Conservation (phyloP, 2,888 invertebrate genomes). For the Tenthredo distinguenda region DNA sequence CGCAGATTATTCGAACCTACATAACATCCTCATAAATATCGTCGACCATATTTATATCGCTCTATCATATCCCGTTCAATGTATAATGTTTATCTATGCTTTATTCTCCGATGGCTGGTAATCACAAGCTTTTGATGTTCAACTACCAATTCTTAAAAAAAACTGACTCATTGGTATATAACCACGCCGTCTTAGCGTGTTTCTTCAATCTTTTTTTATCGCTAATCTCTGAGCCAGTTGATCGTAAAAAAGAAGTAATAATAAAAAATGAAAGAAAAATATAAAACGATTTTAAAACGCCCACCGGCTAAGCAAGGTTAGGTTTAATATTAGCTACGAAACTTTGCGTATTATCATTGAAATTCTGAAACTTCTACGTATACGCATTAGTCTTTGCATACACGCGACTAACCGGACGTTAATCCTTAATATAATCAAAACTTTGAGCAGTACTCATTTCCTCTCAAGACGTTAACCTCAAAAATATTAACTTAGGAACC, state of each 20-base stretch:
- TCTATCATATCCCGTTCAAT: neutral
- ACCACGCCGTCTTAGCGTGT: neutral
- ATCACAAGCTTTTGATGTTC: neutral
- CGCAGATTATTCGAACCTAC: neutral
- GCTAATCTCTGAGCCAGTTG: neutral
- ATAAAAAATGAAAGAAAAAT: neutral
- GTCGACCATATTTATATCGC: neutral
- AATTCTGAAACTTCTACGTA: neutral
- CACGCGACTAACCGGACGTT: neutral
- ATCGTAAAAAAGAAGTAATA: neutral
- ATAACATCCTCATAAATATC: neutral
- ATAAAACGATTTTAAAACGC: neutral
- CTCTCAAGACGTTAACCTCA: slow-evolving; percentile 12
- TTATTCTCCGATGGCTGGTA: neutral
- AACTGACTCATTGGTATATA: neutral
- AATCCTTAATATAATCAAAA: neutral
- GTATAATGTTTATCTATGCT: neutral
- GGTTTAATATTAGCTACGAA: slow-evolving; percentile 13
- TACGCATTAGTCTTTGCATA: neutral
- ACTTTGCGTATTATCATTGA: neutral
- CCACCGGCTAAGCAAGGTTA: slow-evolving; percentile 27
- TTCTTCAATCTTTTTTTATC: neutral
- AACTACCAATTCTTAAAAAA: neutral
- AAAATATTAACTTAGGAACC: neutral
- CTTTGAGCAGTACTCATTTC: neutral